These are phyloP conservation scores for Bucco capensis DNA, from an alignment of 2,113 vertebrate species.

Conservation along the genomic window DNA sequence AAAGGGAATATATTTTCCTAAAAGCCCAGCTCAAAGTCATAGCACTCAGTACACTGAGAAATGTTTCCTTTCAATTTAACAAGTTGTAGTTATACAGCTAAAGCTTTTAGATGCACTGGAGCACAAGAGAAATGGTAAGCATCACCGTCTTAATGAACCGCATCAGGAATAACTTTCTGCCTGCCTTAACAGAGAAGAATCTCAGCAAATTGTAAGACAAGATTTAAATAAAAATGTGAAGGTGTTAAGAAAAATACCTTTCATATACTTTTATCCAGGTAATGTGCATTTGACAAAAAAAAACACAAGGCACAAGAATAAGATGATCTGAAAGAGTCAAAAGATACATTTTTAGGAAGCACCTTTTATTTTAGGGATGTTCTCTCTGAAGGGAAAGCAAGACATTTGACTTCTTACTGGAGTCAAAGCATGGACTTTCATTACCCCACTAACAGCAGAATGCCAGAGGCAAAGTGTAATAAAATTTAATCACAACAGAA, in stretches of 20 bases:
- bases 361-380: background rate
- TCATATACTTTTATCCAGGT: background rate
- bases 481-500: background rate
- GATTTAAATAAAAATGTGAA: no score
- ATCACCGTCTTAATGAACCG: background rate
- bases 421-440: no score
- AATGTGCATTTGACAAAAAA: background rate
- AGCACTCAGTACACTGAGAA: background rate
- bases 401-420: background rate
- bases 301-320: no score
- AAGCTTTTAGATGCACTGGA: background rate
- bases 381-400: background rate
- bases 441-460: background rate
- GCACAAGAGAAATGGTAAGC: background rate
- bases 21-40: no score
- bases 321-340: no score
- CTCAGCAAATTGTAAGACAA: background rate
- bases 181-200: background rate
- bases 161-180: background rate
- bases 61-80: background rate
- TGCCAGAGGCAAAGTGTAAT: background rate
- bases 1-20: background rate
- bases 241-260: background rate
- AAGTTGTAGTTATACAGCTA: background rate
- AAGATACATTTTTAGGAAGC: fast-evolving